Conservation (phyloP, 2,797 vertebrate genomes). For the Natrix natrix region DNA sequence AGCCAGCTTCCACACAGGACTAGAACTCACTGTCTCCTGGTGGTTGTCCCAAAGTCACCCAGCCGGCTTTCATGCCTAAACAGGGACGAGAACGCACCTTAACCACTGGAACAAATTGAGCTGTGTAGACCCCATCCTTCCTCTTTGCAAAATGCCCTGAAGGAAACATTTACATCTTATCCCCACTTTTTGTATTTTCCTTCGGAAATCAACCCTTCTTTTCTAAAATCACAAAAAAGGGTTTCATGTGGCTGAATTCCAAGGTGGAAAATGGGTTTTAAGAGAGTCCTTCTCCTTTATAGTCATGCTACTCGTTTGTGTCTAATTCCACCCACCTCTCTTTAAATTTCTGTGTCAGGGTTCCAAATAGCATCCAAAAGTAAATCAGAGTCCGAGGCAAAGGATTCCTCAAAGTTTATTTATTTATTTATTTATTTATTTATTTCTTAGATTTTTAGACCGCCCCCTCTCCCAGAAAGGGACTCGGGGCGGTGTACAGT, state of each 20-base stretch:
- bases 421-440: too few species aligned
- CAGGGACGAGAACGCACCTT: too few species aligned
- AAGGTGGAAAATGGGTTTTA: conserved; percentile 34
- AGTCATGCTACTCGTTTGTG: background rate
- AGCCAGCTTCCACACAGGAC: too few species aligned
- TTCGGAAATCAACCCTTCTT: background rate
- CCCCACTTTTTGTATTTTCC: conserved; percentile 12
- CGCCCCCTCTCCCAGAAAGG: too few species aligned
- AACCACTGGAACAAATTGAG: conserved; percentile 27
- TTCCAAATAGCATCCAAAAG: too few species aligned
- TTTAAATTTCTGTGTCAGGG: background rate
- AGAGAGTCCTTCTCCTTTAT: background rate
- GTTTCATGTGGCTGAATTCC: conserved; percentile 19
- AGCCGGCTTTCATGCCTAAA: too few species aligned
- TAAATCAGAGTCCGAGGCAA: too few species aligned
- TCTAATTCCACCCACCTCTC: background rate
- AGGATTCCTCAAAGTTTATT: too few species aligned
- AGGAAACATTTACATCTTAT: conserved; percentile 18
- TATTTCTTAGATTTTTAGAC: too few species aligned
- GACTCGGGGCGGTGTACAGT: too few species aligned
- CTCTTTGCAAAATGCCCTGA: conserved; percentile 45
- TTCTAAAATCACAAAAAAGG: conserved; percentile 28
- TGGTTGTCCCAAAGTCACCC: too few species aligned
- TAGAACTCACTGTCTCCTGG: too few species aligned
- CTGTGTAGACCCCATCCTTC: conserved; percentile 14